A percentile compares a stretch with the other conserved stretches of the same genome.
Conservation (phyloP, 2,113 vertebrate genomes). For the Zosterops lateralis region DNA sequence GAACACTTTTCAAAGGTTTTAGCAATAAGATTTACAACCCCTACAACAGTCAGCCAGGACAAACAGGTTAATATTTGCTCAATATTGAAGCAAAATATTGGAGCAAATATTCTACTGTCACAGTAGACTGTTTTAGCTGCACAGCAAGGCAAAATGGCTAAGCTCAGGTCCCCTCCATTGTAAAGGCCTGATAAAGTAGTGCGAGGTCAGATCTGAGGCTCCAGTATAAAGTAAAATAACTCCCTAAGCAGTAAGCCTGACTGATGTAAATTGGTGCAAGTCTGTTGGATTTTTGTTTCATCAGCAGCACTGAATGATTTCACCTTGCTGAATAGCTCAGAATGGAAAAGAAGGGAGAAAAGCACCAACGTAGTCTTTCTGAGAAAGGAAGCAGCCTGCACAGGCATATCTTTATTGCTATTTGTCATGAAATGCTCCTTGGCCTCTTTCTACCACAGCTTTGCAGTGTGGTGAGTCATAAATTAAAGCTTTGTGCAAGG, state of each 20-base stretch:
- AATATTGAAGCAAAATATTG: accelerated
- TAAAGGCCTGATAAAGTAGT: not conserved
- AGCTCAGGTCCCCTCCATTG: not conserved
- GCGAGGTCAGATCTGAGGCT: not conserved
- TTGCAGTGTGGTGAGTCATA: not conserved
- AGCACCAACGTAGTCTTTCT: not conserved
- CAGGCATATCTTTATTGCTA: not conserved
- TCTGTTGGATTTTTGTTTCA: not conserved
- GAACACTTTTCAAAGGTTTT: not conserved
- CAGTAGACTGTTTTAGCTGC: not conserved
- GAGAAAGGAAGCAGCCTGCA: not conserved
- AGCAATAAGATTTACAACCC: not conserved
- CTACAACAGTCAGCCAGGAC: not conserved
- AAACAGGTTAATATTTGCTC: not conserved
- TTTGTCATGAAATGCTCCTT: not conserved
- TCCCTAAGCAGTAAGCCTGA: not conserved
- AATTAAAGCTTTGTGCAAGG: not conserved
- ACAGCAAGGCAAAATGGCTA: not conserved
- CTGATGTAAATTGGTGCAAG: not conserved
- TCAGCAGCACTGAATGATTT: not conserved
- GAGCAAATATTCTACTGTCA: not conserved
- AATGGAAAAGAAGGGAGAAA: not conserved
- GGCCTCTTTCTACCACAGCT: not conserved
- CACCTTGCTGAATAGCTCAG: not conserved
- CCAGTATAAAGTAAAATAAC: not conserved